Base-by-base conservation (phyloP, 2,113 vertebrate species). In the Pardalotus punctatus region DNA sequence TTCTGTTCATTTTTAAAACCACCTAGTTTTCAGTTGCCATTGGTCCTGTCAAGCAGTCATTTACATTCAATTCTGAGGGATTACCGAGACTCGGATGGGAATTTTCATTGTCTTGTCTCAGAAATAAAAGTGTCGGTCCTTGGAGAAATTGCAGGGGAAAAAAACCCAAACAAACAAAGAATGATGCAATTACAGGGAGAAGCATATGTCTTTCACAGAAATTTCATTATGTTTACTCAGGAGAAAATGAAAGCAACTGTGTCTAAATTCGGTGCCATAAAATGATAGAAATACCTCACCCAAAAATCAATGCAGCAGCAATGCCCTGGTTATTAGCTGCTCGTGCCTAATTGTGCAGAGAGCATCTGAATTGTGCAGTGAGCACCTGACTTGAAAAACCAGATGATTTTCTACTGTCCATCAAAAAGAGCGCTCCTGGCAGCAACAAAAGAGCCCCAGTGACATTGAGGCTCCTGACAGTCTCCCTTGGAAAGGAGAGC, bases 241-340 rank as follows among this genome's bases (percentile, higher is more conserved):
- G 71, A 93, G 71, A 92, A 88, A 92, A 88, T 71, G 79, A 90
- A 92, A 86, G 45, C 42, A 72, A 56, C 43, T 22, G 12, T 62
- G 69, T 69, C 51, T 67, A 87, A 86, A 79, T 36, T 81, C 25
- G 22, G 33, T 80, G 62, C 58, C n/a, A 50, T 72, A 72, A 88
- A 92, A 92, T 66, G 60, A 71, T 15, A 70, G 51, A 92, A 92
- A 71, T 43, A 56, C 27, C 20, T 81, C 67, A 47, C 24, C 36
- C 73, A 76, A 86, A 91, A 96, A 89, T 91, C 95, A 86, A 54
- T 86, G 79, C 69, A 67, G 53, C 27, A 56, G 77, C 76, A 62
- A 42, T 40, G 31, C 40, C 31, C 2, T 2, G 25, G 18, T 93
- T 87, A 65, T 95, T 90, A 88, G 85, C 21, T 90, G 42, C 42